These are phyloP conservation scores for Gymnothorax javanicus DNA, from an alignment of 2,797 vertebrate species.

Conservation along the genomic window DNA sequence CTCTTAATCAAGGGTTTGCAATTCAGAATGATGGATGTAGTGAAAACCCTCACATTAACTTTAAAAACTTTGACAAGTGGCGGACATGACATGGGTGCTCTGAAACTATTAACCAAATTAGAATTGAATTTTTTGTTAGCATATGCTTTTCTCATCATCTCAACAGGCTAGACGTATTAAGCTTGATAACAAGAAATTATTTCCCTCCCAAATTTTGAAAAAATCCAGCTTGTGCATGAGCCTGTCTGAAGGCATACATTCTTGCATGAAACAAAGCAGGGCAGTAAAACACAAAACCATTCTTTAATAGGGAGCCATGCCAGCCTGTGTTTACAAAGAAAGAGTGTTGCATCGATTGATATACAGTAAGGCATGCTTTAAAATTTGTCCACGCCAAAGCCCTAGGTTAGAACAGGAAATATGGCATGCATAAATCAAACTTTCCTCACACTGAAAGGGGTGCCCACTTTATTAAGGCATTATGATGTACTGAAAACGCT, in stretches of 20 bases:
- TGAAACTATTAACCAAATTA: not conserved
- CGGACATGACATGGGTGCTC: not conserved
- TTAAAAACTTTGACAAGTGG: not conserved
- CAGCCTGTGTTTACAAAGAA: not conserved
- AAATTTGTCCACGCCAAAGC: not conserved
- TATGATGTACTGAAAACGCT: not conserved
- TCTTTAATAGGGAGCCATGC: constrained; percentile 18
- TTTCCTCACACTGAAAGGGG: not conserved
- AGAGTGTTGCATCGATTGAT: not conserved
- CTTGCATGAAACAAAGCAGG: constrained; percentile 24
- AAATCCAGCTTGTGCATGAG: constrained; percentile 21
- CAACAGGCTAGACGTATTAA: constrained; percentile 15
- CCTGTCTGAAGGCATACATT: constrained; percentile 38
- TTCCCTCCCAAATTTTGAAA: constrained; percentile 27
- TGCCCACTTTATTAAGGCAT: not conserved
- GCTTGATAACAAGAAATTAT: constrained; percentile 30
- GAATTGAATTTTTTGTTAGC: constrained; percentile 24
- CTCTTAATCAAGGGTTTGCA: not conserved
- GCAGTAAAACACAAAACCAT: constrained; percentile 25
- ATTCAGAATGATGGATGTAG: constrained; percentile 8
- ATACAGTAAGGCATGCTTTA: not conserved
- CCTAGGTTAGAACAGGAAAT: not conserved
- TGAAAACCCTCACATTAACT: not conserved
- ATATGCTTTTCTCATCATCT: constrained; percentile 22
- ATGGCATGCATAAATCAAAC: not conserved